Conservation (phyloP, 2,113 vertebrate species). For the Narcine bancroftii region DNA sequence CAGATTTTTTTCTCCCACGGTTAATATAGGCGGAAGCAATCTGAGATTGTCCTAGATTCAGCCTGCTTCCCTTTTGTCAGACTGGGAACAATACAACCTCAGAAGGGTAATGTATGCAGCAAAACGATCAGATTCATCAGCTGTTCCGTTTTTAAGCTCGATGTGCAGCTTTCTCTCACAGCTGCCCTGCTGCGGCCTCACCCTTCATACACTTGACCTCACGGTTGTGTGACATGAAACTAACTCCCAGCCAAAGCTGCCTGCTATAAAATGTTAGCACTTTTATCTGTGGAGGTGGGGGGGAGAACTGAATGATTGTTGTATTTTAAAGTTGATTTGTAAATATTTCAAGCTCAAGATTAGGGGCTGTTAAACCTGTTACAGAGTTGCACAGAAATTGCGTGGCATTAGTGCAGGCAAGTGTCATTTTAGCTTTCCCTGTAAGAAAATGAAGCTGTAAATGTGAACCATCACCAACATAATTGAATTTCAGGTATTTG, state of each 20-base stretch:
- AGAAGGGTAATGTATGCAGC: conserved; percentile 32
- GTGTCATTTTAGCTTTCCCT: too few relatives aligned
- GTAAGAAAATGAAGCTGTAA: too few relatives aligned
- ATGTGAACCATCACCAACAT: background rate
- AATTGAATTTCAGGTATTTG: background rate
- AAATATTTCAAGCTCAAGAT: background rate
- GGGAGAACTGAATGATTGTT: background rate
- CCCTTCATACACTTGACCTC: conserved; percentile 49
- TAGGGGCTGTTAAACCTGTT: background rate
- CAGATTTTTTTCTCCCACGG: background rate
- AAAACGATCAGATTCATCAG: conserved; percentile 46
- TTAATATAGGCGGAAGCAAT: conserved; percentile 6
- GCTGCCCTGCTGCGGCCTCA: conserved; percentile 51
- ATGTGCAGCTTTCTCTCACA: conserved; percentile 49
- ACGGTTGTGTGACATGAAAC: conserved; percentile 41
- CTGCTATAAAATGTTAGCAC: conserved; percentile 24
- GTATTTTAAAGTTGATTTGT: background rate
- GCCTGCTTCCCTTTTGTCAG: background rate
- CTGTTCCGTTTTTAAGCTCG: conserved; percentile 48
- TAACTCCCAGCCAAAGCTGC: conserved; percentile 29
- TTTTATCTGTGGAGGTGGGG: conserved; percentile 40
- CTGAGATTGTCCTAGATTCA: background rate
- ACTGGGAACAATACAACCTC: conserved; percentile 36
- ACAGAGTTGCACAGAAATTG: too few relatives aligned
- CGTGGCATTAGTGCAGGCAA: background rate